phyloP scores from a whole-genome alignment of 2,113 vertebrate species.

The Nyctereutes procyonoides region DNA sequence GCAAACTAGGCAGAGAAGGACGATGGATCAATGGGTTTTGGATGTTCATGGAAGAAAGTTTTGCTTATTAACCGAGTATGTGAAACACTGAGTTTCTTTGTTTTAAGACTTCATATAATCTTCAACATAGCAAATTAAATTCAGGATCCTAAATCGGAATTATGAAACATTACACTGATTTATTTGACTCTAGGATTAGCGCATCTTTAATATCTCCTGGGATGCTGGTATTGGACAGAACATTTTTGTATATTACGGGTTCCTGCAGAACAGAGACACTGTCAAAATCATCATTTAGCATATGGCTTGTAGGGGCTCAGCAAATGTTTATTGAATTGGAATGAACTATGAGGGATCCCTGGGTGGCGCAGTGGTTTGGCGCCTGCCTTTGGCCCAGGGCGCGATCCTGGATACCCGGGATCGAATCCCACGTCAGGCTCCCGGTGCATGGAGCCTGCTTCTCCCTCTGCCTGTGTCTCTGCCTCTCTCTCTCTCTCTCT shows the following conservation, averaged over 20 bases:
- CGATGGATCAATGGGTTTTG: neutral
- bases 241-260: neutral
- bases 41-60: neutral
- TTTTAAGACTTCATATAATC: neutral
- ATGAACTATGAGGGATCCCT: constrained; percentile 36
- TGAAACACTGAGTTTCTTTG: neutral
- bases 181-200: neutral
- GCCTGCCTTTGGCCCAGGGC: too few species aligned
- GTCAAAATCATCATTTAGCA: neutral
- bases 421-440: too few species aligned
- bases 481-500: too few species aligned
- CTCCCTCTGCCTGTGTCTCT: too few species aligned
- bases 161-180: neutral
- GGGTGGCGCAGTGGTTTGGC: too few species aligned
- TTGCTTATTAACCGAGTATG: neutral
- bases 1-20: neutral
- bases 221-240: neutral
- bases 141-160: neutral
- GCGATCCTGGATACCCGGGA: too few species aligned
- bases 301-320: neutral
- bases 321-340: neutral
- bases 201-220: neutral
- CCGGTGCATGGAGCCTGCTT: too few species aligned
- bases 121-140: constrained; percentile 40
- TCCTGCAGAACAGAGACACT: neutral